These are phyloP conservation scores for Oligia latruncula DNA, from an alignment of 2,888 invertebrate species.

Conservation along the genomic window DNA sequence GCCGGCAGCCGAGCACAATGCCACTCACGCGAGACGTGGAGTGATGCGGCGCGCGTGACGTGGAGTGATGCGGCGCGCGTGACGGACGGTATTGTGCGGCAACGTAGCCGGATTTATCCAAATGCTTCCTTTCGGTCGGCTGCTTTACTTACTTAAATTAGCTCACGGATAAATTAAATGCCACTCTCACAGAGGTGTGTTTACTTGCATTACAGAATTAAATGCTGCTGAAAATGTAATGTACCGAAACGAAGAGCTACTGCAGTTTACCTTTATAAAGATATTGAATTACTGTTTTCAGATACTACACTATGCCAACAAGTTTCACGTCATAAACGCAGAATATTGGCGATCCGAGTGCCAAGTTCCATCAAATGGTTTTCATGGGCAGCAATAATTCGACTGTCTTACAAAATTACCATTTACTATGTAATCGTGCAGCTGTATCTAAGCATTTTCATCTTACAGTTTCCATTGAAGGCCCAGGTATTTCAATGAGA, in stretches of 20 bases:
- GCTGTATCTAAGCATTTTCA: background rate
- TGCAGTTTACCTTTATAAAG: background rate
- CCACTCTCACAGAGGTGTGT: conserved; percentile 4
- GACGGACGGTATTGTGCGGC: conserved; percentile 41
- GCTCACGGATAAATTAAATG: conserved; percentile 21
- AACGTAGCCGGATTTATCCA: conserved; percentile 25
- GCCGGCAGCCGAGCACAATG: conserved; percentile 42
- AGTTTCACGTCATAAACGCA: background rate
- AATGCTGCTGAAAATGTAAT: conserved; percentile 11
- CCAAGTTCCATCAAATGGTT: background rate
- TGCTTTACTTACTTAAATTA: conserved; percentile 40
- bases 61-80: conserved; percentile 62
- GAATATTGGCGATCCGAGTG: background rate
- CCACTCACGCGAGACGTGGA: conserved; percentile 64
- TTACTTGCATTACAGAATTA: conserved; percentile 16
- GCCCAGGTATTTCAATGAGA: conserved; percentile 13
- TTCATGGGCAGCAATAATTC: conserved; percentile 3
- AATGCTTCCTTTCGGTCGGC: conserved; percentile 20
- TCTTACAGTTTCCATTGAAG: background rate
- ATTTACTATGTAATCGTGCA: background rate
- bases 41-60: conserved; percentile 45
- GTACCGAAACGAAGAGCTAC: background rate
- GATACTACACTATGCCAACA: background rate
- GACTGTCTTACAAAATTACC: background rate
- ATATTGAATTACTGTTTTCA: conserved; percentile 3